Conservation (phyloP, 2,797 vertebrate genomes). For the Onychomys torridus region DNA sequence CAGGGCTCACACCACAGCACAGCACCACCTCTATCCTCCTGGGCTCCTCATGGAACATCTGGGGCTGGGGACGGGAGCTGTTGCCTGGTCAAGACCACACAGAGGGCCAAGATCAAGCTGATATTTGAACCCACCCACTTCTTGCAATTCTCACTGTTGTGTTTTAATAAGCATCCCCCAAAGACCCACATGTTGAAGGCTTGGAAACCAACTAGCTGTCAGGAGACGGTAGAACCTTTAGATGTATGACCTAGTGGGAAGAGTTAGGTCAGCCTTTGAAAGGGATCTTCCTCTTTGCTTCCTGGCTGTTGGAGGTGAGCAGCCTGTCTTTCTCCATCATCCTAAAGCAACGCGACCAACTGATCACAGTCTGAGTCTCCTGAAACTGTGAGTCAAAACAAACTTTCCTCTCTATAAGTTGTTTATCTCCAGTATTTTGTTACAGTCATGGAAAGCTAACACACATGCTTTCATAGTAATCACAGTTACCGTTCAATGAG, state of each 20-base stretch:
- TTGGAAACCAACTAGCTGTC: too few relatives aligned
- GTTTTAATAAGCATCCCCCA: background rate
- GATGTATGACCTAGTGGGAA: background rate
- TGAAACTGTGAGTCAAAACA: background rate
- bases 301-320: background rate
- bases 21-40: background rate
- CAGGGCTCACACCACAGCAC: background rate
- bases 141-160: background rate
- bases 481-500: background rate
- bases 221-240: background rate
- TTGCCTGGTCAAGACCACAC: background rate
- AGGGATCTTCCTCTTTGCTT: background rate
- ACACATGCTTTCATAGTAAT: background rate
- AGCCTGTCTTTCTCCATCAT: background rate
- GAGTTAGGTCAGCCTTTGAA: background rate
- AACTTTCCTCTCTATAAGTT: background rate
- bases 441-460: background rate
- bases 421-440: background rate
- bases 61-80: background rate
- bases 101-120: background rate
- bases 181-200: background rate
- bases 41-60: background rate
- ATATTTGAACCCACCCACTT: background rate
- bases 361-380: background rate
- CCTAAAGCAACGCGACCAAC: background rate